Conservation (phyloP, 1,140 invertebrate species). For the Drosophila leontia region DNA sequence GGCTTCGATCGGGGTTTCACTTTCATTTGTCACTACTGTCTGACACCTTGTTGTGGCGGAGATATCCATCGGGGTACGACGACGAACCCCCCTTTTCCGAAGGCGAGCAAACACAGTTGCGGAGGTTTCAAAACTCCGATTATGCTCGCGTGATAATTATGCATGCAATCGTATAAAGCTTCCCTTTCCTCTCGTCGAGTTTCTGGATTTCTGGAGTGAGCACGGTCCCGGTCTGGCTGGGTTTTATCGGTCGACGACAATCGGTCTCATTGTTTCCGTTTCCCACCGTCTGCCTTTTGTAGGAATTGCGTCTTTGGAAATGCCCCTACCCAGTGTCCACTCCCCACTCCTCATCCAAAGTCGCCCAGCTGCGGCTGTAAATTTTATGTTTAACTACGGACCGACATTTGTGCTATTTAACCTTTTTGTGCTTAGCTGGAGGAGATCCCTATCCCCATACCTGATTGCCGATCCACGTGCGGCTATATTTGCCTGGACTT, state of each 20-base stretch:
- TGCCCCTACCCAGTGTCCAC: conserved; percentile 14
- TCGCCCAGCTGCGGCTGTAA: conserved; percentile 73
- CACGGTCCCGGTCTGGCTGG: conserved; percentile 6
- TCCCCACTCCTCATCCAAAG: conserved; percentile 24
- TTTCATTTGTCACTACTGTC: conserved; percentile 78
- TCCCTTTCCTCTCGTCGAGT: conserved; percentile 30
- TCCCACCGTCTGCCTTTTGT: conserved; percentile 68
- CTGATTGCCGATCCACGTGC: conserved; percentile 27
- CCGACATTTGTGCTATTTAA: conserved; percentile 70
- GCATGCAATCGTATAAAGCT: conserved; percentile 65
- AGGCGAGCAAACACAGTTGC: conserved; percentile 68
- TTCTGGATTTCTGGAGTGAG: conserved; percentile 15
- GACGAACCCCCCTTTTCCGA: background rate
- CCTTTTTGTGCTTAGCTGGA: conserved; percentile 56
- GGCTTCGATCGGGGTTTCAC: conserved; percentile 56
- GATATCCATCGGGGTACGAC: conserved; percentile 52
- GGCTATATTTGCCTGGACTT: conserved; percentile 20
- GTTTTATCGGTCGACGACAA: conserved; percentile 66
- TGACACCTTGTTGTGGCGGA: conserved; percentile 72
- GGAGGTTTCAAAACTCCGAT: conserved; percentile 62
- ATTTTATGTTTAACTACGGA: conserved; percentile 77
- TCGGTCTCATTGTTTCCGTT: conserved; percentile 82
- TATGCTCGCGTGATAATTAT: conserved; percentile 79
- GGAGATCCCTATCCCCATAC: conserved; percentile 17
- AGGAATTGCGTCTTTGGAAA: conserved; percentile 68